These are phyloP conservation scores for Barypeithes pellucidus DNA, from an alignment of 2,888 invertebrate genomes.

Conservation along the genomic window DNA sequence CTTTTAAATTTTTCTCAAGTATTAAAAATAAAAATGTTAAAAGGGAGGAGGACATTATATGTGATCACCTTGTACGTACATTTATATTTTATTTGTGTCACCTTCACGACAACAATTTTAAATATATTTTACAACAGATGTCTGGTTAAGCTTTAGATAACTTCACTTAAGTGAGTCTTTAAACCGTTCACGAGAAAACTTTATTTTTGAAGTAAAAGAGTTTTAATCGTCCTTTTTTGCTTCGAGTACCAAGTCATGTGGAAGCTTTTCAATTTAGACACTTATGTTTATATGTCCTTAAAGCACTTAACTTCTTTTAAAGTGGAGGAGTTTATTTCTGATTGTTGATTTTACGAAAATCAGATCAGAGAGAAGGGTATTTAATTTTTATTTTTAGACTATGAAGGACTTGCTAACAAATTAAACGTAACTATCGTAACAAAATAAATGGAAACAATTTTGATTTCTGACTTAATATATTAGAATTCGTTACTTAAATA, in stretches of 20 bases:
- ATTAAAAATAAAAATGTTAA: too few relatives aligned
- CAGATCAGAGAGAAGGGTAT: too few relatives aligned
- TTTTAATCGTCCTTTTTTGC: constrained; percentile 11
- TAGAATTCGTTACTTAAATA: too few relatives aligned
- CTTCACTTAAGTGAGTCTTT: constrained; percentile 2
- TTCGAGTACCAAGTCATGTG: constrained; percentile 11
- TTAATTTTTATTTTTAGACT: too few relatives aligned
- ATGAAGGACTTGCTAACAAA: too few relatives aligned
- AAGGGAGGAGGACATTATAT: too few relatives aligned
- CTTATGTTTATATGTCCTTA: neutral
- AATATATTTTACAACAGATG: neutral
- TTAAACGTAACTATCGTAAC: too few relatives aligned
- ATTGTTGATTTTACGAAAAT: too few relatives aligned
- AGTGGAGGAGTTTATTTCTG: neutral
- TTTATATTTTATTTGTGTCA: neutral
- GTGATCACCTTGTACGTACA: too few relatives aligned
- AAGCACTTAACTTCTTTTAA: constrained; percentile 3
- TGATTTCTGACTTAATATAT: too few relatives aligned
- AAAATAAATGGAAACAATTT: too few relatives aligned
- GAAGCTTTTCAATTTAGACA: neutral
- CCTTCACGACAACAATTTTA: constrained; percentile 1
- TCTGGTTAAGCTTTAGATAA: neutral
- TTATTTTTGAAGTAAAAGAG: constrained; percentile 16
- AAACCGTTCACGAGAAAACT: constrained; percentile 1
- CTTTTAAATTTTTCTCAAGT: too few relatives aligned